These are phyloP conservation scores for Chionodraco myersi DNA, from an alignment of 2,113 vertebrate species.

Conservation along the genomic window DNA sequence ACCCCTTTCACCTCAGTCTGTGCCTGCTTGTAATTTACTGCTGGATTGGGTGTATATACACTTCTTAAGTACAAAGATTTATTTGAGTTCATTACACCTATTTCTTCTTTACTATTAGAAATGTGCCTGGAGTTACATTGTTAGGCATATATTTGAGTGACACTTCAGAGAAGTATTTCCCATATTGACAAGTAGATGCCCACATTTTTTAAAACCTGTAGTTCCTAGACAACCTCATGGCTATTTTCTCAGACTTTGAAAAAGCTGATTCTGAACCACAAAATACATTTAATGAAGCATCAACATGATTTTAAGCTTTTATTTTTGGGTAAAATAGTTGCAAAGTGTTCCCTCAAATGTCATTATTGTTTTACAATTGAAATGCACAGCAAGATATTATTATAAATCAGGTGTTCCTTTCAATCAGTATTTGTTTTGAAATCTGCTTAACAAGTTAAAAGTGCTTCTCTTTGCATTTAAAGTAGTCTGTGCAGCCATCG, in stretches of 20 bases:
- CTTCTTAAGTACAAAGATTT: too few relatives aligned
- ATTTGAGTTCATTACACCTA: background rate
- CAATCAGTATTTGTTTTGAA: conserved; percentile 47
- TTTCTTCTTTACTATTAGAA: background rate
- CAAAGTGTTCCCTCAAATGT: background rate
- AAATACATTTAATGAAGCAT: too few relatives aligned
- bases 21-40: background rate
- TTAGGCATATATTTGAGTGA: too few relatives aligned
- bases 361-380: background rate
- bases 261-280: too few relatives aligned
- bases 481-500: conserved; percentile 18
- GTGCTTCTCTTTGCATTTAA: conserved; percentile 47
- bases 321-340: too few relatives aligned
- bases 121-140: background rate
- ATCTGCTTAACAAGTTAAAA: conserved; percentile 36
- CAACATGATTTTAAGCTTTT: too few relatives aligned
- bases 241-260: too few relatives aligned
- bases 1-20: background rate
- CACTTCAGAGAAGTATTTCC: too few relatives aligned
- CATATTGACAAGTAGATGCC: too few relatives aligned
- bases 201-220: too few relatives aligned
- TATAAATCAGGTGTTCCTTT: conserved; percentile 4
- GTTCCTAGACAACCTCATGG: too few relatives aligned
- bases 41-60: too few relatives aligned
- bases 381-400: conserved; percentile 7